Evolutionary conservation across 2,888 invertebrate genomes (phyloP).

Genomic region (Ypsolopha sequella): DNA sequence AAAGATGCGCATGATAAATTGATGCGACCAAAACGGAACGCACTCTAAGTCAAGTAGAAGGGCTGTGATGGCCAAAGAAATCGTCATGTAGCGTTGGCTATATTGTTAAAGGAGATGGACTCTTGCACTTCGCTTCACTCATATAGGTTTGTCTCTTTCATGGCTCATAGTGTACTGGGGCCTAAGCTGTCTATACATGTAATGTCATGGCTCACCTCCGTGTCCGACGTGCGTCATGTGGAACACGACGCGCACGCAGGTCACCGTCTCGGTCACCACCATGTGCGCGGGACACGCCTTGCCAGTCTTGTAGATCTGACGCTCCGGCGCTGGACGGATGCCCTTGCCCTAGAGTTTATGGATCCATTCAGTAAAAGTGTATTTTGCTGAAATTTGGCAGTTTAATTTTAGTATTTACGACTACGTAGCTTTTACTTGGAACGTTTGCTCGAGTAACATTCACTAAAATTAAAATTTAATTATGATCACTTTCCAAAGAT

Average conservation of each 20-base stretch:
- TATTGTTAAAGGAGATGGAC: neutral
- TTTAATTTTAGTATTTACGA: too few relatives aligned
- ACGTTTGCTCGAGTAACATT: too few relatives aligned
- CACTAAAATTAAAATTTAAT: too few relatives aligned
- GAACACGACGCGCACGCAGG: constrained; percentile 50
- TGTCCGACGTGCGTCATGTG: constrained; percentile 61
- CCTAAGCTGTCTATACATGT: too few relatives aligned
- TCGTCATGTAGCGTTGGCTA: neutral
- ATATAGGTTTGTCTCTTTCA: neutral
- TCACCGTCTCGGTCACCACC: constrained; percentile 57
- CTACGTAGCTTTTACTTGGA: too few relatives aligned
- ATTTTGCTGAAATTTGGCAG: too few relatives aligned
- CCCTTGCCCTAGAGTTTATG: constrained; percentile 64
- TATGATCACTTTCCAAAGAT: too few relatives aligned
- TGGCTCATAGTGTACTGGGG: neutral
- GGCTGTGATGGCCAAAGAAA: neutral
- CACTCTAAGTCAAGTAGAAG: neutral
- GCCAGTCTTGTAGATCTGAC: constrained; percentile 61
- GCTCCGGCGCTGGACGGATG: constrained; percentile 54
- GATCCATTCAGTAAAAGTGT: too few relatives aligned
- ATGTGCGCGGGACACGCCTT: constrained; percentile 62
- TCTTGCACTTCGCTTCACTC: neutral
- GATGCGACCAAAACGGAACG: too few relatives aligned
- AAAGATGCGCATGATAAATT: too few relatives aligned
- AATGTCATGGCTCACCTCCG: constrained; percentile 52